Conservation (phyloP, 1,140 invertebrate genomes). For the Mamestra configurata region DNA sequence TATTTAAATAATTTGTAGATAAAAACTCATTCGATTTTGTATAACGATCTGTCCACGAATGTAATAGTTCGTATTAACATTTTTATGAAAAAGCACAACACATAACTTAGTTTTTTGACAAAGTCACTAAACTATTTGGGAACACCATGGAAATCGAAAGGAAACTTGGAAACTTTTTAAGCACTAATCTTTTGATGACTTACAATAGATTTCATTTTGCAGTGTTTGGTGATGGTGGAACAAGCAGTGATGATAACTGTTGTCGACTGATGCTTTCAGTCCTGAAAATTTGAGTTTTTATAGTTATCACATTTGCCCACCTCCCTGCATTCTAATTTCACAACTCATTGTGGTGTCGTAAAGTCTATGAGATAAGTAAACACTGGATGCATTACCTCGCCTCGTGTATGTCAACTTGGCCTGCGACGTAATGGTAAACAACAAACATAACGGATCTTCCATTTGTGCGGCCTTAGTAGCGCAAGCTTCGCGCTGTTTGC, state of each 20-base stretch:
- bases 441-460: conserved; percentile 80
- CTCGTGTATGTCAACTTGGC: conserved; percentile 78
- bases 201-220: conserved; percentile 82
- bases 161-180: conserved; percentile 8
- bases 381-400: conserved; percentile 83
- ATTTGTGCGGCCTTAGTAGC: conserved; percentile 77
- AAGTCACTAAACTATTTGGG: not conserved
- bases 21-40: not conserved
- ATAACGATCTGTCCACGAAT: not conserved
- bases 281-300: conserved; percentile 83
- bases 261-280: conserved; percentile 77
- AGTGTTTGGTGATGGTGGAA: conserved; percentile 62
- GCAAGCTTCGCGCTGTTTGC: conserved; percentile 57
- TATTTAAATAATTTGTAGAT: not conserved
- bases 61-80: not conserved
- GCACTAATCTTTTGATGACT: conserved; percentile 60
- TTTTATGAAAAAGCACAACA: not conserved
- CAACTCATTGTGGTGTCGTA: conserved; percentile 80
- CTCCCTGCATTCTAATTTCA: conserved; percentile 78
- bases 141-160: not conserved
- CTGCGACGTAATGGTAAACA: conserved; percentile 81
- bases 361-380: conserved; percentile 87
- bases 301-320: conserved; percentile 75
- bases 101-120: not conserved
- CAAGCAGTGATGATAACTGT: conserved; percentile 64